A percentile compares a stretch with the other conserved stretches of the same genome.
Evolutionary conservation across 2,113 vertebrate species (phyloP).

Genomic region (Aegypius monachus): DNA sequence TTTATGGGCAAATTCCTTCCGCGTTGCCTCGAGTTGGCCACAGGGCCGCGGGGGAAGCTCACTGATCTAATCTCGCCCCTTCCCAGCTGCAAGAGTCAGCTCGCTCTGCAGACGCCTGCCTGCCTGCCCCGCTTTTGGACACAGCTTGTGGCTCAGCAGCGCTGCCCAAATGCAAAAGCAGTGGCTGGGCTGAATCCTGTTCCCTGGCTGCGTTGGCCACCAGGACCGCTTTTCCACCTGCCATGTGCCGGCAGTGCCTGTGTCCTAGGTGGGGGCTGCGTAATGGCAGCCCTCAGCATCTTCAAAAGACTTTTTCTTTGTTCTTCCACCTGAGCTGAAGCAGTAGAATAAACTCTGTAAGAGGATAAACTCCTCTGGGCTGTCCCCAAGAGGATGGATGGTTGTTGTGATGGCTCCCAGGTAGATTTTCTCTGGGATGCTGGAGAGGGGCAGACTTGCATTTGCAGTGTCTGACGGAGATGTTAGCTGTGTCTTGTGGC

Average conservation of each 20-base stretch:
- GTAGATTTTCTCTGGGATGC: neutral
- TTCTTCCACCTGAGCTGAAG: slow-evolving; percentile 57
- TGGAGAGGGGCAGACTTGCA: neutral
- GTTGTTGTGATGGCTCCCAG: neutral
- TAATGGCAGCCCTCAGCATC: neutral
- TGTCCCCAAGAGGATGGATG: neutral
- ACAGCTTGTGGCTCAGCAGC: neutral
- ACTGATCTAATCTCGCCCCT: neutral
- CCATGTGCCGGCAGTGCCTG: fast-evolving
- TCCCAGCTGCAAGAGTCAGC: neutral
- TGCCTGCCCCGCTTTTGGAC: neutral
- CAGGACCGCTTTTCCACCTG: fast-evolving
- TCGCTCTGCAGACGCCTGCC: neutral
- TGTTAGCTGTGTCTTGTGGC: neutral
- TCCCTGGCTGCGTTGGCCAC: neutral
- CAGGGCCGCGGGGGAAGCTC: neutral
- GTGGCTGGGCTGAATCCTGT: fast-evolving
- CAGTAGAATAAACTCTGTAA: slow-evolving; percentile 68
- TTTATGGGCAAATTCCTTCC: neutral
- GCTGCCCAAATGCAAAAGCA: neutral
- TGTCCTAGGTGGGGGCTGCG: fast-evolving
- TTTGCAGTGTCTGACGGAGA: neutral
- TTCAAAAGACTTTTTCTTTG: slow-evolving; percentile 36
- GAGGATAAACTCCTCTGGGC: slow-evolving; percentile 49
- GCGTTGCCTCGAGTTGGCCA: neutral